A percentile compares a stretch with the other conserved stretches of the same genome.
These are phyloP conservation scores for Glareola pratincola DNA, from an alignment of 2,113 vertebrate genomes.

Conservation along the genomic window DNA sequence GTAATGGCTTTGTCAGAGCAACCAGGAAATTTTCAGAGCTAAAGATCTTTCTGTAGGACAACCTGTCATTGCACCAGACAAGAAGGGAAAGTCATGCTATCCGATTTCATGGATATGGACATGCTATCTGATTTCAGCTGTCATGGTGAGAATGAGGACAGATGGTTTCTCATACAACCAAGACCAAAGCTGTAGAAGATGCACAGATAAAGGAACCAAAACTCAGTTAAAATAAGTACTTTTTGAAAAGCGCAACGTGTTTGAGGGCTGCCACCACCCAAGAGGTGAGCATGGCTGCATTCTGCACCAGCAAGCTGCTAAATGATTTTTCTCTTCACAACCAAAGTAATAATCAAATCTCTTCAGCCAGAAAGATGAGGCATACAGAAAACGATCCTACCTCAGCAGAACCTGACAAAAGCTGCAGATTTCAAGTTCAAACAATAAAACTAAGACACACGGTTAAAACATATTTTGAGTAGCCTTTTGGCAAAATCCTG, in stretches of 20 bases:
- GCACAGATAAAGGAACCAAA: background rate
- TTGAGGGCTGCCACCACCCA: background rate
- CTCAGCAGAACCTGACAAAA: background rate
- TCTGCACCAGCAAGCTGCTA: background rate
- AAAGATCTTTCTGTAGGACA: background rate
- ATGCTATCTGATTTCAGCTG: background rate
- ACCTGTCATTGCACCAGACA: background rate
- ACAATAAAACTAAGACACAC: background rate
- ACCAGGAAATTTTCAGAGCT: background rate
- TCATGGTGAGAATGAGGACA: background rate
- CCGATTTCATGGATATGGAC: background rate
- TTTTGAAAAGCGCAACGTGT: background rate
- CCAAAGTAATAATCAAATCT: background rate
- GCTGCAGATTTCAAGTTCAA: background rate
- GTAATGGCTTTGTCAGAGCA: background rate
- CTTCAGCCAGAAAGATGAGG: background rate
- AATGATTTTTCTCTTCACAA: background rate
- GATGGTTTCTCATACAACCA: background rate
- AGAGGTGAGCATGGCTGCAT: background rate
- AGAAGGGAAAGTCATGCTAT: background rate
- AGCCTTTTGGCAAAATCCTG: background rate
- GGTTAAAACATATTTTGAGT: background rate
- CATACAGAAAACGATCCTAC: background rate
- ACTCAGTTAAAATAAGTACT: background rate
- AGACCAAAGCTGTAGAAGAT: background rate